phyloP scores from a whole-genome alignment of 2,113 vertebrate species.

The Accipiter virgatus region DNA sequence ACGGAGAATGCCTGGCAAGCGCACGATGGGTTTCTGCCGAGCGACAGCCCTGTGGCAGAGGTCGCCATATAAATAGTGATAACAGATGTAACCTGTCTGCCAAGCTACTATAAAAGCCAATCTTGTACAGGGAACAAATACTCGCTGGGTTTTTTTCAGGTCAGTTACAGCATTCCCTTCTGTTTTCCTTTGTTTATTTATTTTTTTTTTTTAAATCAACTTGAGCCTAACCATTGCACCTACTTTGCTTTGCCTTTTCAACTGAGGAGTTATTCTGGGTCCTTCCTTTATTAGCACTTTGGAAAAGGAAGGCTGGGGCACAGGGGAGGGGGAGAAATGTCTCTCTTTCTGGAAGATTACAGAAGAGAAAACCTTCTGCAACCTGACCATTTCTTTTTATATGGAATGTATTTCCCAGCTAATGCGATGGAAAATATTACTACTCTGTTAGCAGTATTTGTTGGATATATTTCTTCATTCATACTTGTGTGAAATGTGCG shows the following conservation, averaged over 20 bases:
- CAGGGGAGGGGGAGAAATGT: neutral
- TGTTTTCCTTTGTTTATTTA: neutral
- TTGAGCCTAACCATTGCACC: neutral
- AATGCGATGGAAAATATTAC: neutral
- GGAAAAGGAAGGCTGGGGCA: neutral
- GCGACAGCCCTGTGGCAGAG: neutral
- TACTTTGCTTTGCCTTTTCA: neutral
- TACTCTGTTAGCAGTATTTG: neutral
- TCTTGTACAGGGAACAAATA: neutral
- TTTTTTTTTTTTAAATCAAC: neutral
- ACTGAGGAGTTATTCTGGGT: neutral
- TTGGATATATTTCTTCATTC: neutral
- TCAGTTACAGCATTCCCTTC: neutral
- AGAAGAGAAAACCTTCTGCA: neutral
- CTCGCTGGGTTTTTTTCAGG: neutral
- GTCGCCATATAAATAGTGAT: neutral
- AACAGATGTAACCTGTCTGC: neutral
- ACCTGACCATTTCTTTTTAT: neutral
- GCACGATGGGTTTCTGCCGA: fast-evolving
- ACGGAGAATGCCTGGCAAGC: neutral
- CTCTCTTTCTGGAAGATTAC: neutral
- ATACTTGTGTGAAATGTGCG: neutral
- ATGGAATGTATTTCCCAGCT: neutral
- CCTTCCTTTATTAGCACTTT: neutral
- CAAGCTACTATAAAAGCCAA: neutral